Conservation (phyloP, 2,797 vertebrate genomes). For the Trichosurus vulpecula region DNA sequence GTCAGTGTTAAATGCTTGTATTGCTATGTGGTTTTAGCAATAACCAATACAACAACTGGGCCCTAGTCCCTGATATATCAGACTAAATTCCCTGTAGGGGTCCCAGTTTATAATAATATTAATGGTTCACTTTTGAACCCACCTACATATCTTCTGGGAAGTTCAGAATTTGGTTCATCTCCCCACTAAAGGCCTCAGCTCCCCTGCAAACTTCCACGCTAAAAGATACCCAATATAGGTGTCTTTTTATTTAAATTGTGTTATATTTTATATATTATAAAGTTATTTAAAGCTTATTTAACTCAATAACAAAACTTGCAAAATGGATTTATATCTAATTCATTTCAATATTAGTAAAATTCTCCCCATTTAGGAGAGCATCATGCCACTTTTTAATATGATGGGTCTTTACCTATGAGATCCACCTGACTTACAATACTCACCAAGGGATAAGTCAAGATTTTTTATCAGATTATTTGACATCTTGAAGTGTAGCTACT, state of each 20-base stretch:
- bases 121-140: background rate
- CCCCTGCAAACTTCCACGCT: background rate
- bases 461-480: background rate
- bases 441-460: background rate
- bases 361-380: background rate
- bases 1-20: background rate
- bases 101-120: background rate
- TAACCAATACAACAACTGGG: background rate
- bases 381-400: background rate
- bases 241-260: no score
- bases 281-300: background rate
- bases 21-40: background rate
- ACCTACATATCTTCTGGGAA: background rate
- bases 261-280: no score
- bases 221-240: background rate
- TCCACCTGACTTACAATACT: background rate
- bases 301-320: background rate
- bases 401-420: background rate
- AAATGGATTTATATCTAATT: background rate
- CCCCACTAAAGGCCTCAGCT: background rate
- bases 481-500: background rate
- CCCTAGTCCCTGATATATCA: background rate
- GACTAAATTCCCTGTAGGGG: background rate
- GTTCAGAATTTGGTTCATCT: background rate
- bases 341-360: background rate